These are phyloP conservation scores for Pelobates fuscus DNA, from an alignment of 2,113 vertebrate species.

Conservation along the genomic window DNA sequence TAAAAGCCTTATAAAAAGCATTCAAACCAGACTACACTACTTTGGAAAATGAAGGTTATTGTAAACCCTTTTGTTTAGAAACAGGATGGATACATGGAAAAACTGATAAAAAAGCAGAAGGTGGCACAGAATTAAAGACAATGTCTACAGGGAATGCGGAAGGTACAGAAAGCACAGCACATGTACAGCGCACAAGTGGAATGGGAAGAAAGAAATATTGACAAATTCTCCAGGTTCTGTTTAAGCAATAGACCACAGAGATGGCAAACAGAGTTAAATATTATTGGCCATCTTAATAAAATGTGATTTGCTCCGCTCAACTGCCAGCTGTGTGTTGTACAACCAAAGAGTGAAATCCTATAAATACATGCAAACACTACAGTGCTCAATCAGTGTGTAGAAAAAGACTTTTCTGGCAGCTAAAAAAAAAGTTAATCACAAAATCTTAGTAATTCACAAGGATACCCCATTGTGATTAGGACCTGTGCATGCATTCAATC, in stretches of 20 bases:
- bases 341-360: neutral
- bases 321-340: neutral
- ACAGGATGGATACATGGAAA: neutral
- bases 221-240: too few species aligned
- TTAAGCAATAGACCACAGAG: too few species aligned
- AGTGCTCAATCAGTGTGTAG: conserved; percentile 8
- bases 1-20: too few species aligned
- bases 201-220: neutral
- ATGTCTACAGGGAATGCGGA: neutral
- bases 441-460: neutral
- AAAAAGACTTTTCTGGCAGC: neutral
- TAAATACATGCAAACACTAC: conserved; percentile 11
- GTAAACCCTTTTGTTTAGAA: too few species aligned
- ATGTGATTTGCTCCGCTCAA: neutral
- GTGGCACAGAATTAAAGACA: conserved; percentile 19
- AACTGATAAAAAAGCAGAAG: conserved; percentile 19
- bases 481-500: neutral
- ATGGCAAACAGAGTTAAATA: neutral
- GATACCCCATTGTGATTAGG: neutral
- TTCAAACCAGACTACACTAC: too few species aligned
- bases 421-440: too few species aligned
- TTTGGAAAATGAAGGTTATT: too few species aligned
- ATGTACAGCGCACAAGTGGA: neutral
- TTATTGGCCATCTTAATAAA: neutral
- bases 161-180: neutral